Evolutionary conservation across 2,113 vertebrate species (phyloP), one percentile per base, ranked within the genome.

Genomic region (Etheostoma cragini): DNA sequence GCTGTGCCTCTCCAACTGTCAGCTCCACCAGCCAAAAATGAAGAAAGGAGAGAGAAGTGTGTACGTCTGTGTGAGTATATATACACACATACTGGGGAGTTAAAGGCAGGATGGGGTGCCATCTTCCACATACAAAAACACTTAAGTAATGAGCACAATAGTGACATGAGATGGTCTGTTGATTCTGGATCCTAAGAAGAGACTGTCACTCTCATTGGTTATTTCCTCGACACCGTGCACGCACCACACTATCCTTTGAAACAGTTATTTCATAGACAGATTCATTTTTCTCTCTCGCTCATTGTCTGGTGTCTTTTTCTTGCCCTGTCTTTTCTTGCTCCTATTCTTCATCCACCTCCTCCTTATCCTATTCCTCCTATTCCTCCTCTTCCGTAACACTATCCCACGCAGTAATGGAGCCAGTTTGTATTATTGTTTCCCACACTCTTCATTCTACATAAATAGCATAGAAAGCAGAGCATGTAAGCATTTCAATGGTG

Each of bases 391-490:
- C 49, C 19, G 0, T 47, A 69, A 63, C 30, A 72, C 81, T 72
- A 26, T 87, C 82, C 84, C 82, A 86, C 66, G 33, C 72, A 64
- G 52, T 65, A 71, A 82, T 68, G 47, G 76, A 84, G 54, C 26
- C 85, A 72, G 69, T 84, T 86, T 79, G 70, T 50, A 54, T 76
- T 62, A 42, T 67, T 49, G 65, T 89, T 93, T 92, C 90, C 88
- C 90, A 92, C 91, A 94, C 74, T 90, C 54, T 4, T 84, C 50
- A 72, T 83, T 86, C 86, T 81, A 86, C 81, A 86, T 73, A 89
- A 91, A 91, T 86, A 90, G 87, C 65, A 68, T 60, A 72, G 67
- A 89, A 86, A 83, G 65, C 81, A 84, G 78, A 76, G 74, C 74
- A 61, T 68, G 67, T 70, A 61, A 72, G 49, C 30, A 13, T 84